phyloP scores from a whole-genome alignment of 2,888 invertebrate species.

The Sisyra terminalis region DNA sequence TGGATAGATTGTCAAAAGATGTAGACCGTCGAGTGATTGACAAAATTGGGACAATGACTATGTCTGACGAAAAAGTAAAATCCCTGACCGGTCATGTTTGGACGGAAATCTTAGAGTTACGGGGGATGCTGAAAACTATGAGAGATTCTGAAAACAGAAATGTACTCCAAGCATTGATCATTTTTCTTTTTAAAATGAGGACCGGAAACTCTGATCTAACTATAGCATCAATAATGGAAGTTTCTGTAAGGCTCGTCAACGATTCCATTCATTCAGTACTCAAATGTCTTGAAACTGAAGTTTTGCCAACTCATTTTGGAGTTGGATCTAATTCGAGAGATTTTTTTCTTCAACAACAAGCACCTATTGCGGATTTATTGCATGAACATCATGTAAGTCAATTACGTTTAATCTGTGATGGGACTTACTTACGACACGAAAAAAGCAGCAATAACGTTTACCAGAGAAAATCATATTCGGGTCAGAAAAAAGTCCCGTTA shows the following conservation, averaged over 20 bases:
- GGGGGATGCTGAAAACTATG: background rate
- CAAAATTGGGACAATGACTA: background rate
- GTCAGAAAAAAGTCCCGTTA: background rate
- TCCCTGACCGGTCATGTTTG: background rate
- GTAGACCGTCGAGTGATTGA: background rate
- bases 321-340: no score
- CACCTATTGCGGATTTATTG: no score
- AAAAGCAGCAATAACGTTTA: background rate
- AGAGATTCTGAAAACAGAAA: background rate
- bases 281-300: no score
- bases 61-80: background rate
- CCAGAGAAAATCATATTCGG: slow-evolving; percentile 1
- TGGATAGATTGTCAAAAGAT: background rate
- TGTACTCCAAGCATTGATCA: background rate
- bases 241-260: no score
- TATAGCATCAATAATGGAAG: no score
- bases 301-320: no score
- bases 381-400: no score
- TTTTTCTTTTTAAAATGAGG: background rate
- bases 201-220: background rate
- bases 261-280: no score
- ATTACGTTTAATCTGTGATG: background rate
- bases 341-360: no score
- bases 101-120: background rate
- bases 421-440: background rate